Evolutionary conservation across 2,888 invertebrate genomes (phyloP), one percentile per base, ranked within the genome.

Genomic region (Orthosia gracilis): DNA sequence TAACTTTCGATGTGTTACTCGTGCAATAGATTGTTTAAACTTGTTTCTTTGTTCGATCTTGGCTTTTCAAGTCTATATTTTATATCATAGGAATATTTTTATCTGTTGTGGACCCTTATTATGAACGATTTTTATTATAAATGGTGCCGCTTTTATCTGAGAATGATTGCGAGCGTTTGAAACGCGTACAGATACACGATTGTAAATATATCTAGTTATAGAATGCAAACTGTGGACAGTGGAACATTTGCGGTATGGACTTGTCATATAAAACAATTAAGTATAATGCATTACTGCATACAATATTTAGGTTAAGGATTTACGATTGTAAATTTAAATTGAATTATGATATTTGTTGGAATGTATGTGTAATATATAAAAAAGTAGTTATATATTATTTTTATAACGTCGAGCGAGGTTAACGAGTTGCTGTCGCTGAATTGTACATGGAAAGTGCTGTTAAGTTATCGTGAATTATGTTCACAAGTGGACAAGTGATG

Each of bases 331-430:
- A 94, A 95, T 93, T 94, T 89, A 89, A 93, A 93, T 92, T 92
- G 91, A 94, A 93, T 94, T 94, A 96, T 94, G 94, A 94, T 94
- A 94, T 94, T 86, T 95, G 95, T 95, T 95, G 94, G 91, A 92
- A 92, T 89, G 89, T 92, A 93, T 92, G 89, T 96, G 95, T 95
- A 96, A 95, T 95, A 96, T 96, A 96, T 94, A 86, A 90, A 90
- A 90, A 88, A 90, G 86, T 91, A 91, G 91, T 87, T 91, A 93
- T 94, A 94, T 90, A 89, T 88, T 92, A 92, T 94, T 94, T 94
- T 94, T 94, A 90, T 95, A 95, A 94, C 88, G 91, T 92, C 89
- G 92, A 91, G 91, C 85, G 89, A 89, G 88, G 90, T 84, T 74
- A 85, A 88, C 86, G 89, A 87, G 88, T 88, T 90, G 90, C 88